Evolutionary conservation across 2,797 vertebrate genomes (phyloP), one percentile per base, ranked within the genome.

Genomic region (Cyclopterus lumpus): DNA sequence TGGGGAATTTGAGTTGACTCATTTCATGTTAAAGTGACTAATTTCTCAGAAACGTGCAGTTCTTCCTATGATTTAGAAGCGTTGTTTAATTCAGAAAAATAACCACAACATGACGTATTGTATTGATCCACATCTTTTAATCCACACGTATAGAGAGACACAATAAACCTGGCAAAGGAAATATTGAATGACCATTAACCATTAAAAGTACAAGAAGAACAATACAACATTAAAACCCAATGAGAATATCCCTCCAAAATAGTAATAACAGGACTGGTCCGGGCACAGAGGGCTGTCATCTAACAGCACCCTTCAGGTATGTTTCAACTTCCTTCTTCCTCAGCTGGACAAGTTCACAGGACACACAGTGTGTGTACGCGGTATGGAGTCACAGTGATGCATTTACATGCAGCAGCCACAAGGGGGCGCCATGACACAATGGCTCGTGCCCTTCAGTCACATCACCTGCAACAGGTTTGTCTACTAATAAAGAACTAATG

Each of bases 381-480:
- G 30, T 11, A 5, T 26, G 3, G n/a, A 84, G 49, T 70, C 58
- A 77, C 57, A 77, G 59, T 77, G 77, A 80, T 81, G 89, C 73
- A 86, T 53, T 85, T 80, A 28, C 54, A 67, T 0, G 24, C 10
- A 34, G 51, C 15, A 10, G 20, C 90, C 93, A 92, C 89, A 71
- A 75, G 92, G 51, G 82, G 89, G 90, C 1, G 79, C 83, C 78
- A 85, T 66, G 49, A 68, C 81, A 83, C 46, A 20, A 44, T 64
- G 26, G 57, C 46, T 61, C 58, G 63, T 51, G 68, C 26, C 34
- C 67, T 49, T 54, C 32, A 64, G 48, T 76, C 42, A 44, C 54
- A 54, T 68, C 55, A 36, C 59, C 65, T 70, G 72, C 83, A 89
- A 85, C 87, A 91, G 81, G 83, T 89, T 81, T 69, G 75, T 16